A percentile compares a stretch with the other conserved stretches of the same genome.
Conservation (phyloP, 2,113 vertebrate species). For the Eubucco bourcierii region DNA sequence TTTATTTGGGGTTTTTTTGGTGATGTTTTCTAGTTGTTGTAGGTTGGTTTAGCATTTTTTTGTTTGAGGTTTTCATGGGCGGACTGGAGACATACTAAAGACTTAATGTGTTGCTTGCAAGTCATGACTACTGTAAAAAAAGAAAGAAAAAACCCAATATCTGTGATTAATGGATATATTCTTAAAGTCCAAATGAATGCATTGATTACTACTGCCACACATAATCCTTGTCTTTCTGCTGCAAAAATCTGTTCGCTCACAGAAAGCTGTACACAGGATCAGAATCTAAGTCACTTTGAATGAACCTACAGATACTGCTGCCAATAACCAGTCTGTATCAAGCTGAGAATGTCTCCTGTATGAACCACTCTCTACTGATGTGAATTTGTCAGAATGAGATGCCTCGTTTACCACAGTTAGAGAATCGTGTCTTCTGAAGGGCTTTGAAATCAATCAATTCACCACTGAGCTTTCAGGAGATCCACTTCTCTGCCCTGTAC, state of each 20-base stretch:
- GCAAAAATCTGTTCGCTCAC: background rate
- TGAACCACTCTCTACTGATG: accelerated
- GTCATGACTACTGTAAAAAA: background rate
- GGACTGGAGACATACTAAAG: background rate
- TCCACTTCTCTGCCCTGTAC: background rate
- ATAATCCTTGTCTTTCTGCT: background rate
- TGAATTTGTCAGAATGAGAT: background rate
- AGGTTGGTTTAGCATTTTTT: background rate
- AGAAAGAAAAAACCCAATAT: background rate
- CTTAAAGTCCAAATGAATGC: background rate
- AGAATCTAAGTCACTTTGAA: background rate
- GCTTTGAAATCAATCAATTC: background rate
- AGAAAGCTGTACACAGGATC: background rate
- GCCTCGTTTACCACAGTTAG: background rate
- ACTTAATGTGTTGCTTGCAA: background rate
- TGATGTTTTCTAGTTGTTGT: background rate
- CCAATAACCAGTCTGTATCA: background rate
- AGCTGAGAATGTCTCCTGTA: background rate
- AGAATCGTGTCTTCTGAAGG: background rate
- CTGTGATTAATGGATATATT: background rate
- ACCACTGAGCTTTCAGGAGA: background rate
- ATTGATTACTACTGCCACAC: background rate
- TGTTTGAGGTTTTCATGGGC: background rate
- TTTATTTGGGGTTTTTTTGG: background rate
- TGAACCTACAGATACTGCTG: background rate